Base-by-base conservation (phyloP, 2,888 invertebrate genomes). In the Crocallis elinguaria region DNA sequence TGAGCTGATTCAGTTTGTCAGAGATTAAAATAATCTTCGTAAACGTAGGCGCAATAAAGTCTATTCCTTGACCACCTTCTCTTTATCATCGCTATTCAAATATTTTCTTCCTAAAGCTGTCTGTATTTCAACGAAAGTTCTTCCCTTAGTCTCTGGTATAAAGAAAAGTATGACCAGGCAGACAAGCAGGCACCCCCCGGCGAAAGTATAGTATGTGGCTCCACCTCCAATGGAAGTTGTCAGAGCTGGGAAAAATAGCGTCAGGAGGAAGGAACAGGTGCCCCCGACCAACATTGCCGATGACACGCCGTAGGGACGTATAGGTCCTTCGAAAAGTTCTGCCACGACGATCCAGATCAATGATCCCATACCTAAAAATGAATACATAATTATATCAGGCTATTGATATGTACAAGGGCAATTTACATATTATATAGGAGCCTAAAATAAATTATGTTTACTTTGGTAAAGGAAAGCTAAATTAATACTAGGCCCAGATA, bases 101-200 rank as follows among this genome's bases (percentile, higher is more conserved):
- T n/a, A n/a, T n/a, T n/a, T n/a, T n/a, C n/a, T n/a, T 2, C 77
- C 71, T 30, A 84, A 66, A 21, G 65, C 63, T 11, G 45, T 46
- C 49, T 88, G 87, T 8, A 88, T 88, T 43, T 88, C 86, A 0
- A 62, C 60, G 35, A 87, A 80, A 1, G 73, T 75, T 29, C 81
- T 87, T 0, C 86, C 86, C 19, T 86, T 88, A 1, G 88, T 88
- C 46, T 88, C 88, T 0, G 88, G 88, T 2, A 88, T 51, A 39
- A 69, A 73, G 11, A 77, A 63, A n/a, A 69, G 14, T 1, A 82
- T 62, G 36, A 80, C 73, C 1, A 67, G 3, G 23, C 68, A 64
- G 0, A 74, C 50, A 0, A 71, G 25, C 1, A 81, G 42, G 39
- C 77, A 75, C 17, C 71, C 71, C 0, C 57, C 53, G 14, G 71